These are phyloP conservation scores for Aleadryas rufinucha DNA, from an alignment of 2,113 vertebrate genomes.

Conservation along the genomic window DNA sequence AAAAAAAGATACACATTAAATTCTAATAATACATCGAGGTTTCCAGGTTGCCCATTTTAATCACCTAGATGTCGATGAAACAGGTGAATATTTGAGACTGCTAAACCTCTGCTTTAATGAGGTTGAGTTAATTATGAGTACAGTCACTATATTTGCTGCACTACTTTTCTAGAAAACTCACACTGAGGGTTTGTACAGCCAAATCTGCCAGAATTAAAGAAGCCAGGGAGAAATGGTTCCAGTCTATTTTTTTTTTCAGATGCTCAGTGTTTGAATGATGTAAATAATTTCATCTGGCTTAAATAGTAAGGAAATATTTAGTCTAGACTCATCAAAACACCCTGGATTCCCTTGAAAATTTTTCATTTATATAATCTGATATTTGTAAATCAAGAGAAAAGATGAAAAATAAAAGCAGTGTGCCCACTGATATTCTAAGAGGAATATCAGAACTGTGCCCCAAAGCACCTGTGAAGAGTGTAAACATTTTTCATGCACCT, in stretches of 20 bases:
- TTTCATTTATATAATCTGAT: neutral
- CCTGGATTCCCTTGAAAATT: neutral
- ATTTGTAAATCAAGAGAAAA: neutral
- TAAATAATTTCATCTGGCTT: neutral
- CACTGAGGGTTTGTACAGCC: neutral
- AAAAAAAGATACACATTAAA: fast-evolving
- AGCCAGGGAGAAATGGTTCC: neutral
- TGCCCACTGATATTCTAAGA: neutral
- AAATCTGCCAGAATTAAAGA: neutral
- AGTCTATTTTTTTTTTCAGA: neutral
- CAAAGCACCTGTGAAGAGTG: neutral
- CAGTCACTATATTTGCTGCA: neutral
- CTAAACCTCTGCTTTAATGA: neutral
- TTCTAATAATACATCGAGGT: neutral
- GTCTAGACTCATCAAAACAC: neutral
- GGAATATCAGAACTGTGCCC: neutral
- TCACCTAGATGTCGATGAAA: neutral
- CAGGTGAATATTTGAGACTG: neutral
- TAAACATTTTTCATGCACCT: neutral
- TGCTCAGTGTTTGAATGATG: neutral
- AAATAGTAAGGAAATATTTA: neutral
- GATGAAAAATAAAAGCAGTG: neutral
- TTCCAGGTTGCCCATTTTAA: neutral
- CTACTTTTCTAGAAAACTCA: neutral
- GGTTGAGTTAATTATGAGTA: neutral